Base-by-base conservation (phyloP, 1,140 invertebrate species). In the Doryteuthis pealeii region DNA sequence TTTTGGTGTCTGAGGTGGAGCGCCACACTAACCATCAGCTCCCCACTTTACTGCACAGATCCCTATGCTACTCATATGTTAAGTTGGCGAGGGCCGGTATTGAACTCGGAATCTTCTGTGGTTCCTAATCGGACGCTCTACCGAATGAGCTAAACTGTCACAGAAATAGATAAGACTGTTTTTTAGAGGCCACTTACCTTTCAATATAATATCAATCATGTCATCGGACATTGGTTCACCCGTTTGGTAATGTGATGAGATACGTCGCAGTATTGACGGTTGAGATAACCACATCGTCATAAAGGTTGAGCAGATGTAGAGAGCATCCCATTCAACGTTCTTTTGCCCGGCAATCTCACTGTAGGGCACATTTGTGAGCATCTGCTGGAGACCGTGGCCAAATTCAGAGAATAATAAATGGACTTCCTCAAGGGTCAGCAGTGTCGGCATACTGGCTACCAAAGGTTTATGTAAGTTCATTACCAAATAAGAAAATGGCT, bases 301-400 rank as follows among this genome's bases (percentile, higher is more conserved):
- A 67, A 97, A 93, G 81, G 94, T 89, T 0, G 92, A 91, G 65
- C 92, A 92, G 0, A 96, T 91, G 83, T 93, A 92, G 0, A 93
- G 91, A 15, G 93, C 93, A 88, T 98, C 96, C 94, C 94, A 96
- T 88, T 98, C 96, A 0, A 97, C 90, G 84, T 95, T 95, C 0
- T 92, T 93, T 2, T 94, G 86, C 1, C 95, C 95, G 12, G 94
- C 90, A 0, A 96, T 90, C 86, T 96, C 94, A n/a, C 91, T 90
- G 83, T 95, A 96, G 3, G 92, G 91, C 0, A 92, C 92, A 83
- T 91, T 92, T 1, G 93, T 93, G 35, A 98, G 86, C 74, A 96
- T 85, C 88, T 95, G 93, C 80, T 96, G 93, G 12, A 98, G 87
- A 0, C 91, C 90, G 79, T 93, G 91, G 6, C 96, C 96, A 88